A percentile compares a stretch with the other conserved stretches of the same genome.
Conservation (phyloP, 2,888 invertebrate species). For the Entomobrya multifasciata region DNA sequence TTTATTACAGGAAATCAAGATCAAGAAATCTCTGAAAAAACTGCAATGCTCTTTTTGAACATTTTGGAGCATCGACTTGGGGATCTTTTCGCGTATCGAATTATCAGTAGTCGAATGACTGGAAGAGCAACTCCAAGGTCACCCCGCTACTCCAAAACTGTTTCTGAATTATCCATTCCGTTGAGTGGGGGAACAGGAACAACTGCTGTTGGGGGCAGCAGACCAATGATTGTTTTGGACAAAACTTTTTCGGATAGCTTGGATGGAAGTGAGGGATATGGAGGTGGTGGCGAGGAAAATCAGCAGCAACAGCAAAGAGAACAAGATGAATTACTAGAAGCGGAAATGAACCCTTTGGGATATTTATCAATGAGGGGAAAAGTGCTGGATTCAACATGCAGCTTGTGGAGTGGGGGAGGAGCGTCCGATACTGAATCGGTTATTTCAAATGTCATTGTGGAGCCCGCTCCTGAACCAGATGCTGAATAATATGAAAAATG, state of each 20-base stretch:
- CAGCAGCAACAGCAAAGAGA: no score
- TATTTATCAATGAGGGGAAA: slow-evolving; percentile 76
- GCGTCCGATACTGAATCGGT: slow-evolving; percentile 48
- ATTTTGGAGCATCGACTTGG: slow-evolving; percentile 76
- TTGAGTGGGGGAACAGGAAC: slow-evolving; percentile 78
- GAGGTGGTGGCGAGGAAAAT: no score
- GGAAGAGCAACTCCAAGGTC: slow-evolving; percentile 65
- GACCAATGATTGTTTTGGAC: no score
- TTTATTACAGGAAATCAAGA: slow-evolving; percentile 76
- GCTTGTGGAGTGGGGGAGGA: slow-evolving; percentile 23
- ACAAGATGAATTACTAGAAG: slow-evolving; percentile 59
- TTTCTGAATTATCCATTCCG: slow-evolving; percentile 68
- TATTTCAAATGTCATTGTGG: slow-evolving; percentile 40
- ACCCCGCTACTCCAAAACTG: slow-evolving; percentile 67
- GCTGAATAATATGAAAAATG: no score
- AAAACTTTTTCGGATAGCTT: no score
- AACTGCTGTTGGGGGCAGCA: no score
- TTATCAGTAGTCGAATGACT: slow-evolving; percentile 36
- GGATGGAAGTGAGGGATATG: no score
- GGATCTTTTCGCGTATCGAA: slow-evolving; percentile 71
- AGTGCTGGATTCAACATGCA: slow-evolving; percentile 74
- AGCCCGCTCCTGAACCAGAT: no score
- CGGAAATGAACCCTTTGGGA: slow-evolving; percentile 72
- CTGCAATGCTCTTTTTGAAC: slow-evolving; percentile 76
- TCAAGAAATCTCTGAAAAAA: slow-evolving; percentile 75